Evolutionary conservation across 2,888 invertebrate species (phyloP).

Genomic region (Nemotelus pantherinus): DNA sequence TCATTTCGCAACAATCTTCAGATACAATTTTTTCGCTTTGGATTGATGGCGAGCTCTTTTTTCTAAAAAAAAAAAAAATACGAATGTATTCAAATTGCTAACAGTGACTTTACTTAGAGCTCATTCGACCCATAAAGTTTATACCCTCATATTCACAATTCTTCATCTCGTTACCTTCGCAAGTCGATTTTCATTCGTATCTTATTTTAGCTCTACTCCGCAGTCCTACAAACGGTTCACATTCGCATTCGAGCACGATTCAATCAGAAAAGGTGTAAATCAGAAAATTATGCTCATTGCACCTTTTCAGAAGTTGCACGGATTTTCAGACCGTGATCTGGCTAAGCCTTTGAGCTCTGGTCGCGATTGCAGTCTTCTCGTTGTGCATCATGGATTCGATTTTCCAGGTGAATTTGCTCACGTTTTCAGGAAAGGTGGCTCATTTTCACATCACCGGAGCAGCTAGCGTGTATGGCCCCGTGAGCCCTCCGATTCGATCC

Average conservation of each 20-base stretch:
- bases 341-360: background rate
- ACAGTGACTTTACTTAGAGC: too few relatives aligned
- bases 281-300: conserved; percentile 45
- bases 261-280: conserved; percentile 46
- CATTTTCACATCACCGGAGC: conserved; percentile 24
- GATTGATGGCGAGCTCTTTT: too few relatives aligned
- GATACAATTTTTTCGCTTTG: too few relatives aligned
- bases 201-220: background rate
- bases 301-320: conserved; percentile 39
- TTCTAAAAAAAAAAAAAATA: background rate
- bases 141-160: background rate
- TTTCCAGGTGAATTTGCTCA: conserved; percentile 28
- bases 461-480: conserved; percentile 1
- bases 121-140: background rate
- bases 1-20: too few relatives aligned
- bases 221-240: conserved; percentile 6
- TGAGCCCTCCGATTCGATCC: conserved; percentile 34
- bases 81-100: background rate
- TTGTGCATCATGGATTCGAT: background rate
- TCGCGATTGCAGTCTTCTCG: too few relatives aligned
- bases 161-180: too few relatives aligned
- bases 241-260: conserved; percentile 42
- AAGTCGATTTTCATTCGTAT: conserved; percentile 7
- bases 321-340: background rate
- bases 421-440: conserved; percentile 19